Base-by-base conservation (phyloP, 2,888 invertebrate species). In the Hypena proboscidalis region DNA sequence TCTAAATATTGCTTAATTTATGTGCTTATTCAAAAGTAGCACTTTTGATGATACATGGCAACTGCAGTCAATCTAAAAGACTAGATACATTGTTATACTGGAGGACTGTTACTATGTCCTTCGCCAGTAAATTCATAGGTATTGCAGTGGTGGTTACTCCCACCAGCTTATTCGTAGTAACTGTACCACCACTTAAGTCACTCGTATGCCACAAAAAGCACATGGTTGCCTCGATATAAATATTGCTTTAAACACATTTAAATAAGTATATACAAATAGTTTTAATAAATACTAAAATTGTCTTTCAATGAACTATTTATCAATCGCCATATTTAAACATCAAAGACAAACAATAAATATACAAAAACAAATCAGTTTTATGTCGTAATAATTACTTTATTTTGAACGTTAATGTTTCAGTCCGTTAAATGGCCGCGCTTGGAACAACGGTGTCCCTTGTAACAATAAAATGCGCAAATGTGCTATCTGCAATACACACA, bases 381-480 rank as follows among this genome's bases (percentile, higher is more conserved):
- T 59, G 48, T 54, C 40, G 51, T 41, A 44, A 52, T 44, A 48
- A 57, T 48, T 66, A 57, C 40, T 54, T 62, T 36, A 61, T 52
- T 65, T 64, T 62, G 54, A 64, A 65, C 59, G 54, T 62, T 65
- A 61, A 45, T 58, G 45, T 54, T 65, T 64, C 66, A 64, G 64
- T 64, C 62, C 62, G 52, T 56, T 33, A 56, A 58, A 56, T 65
- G 65, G 65, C 62, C 65, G 65, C 55, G 40, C 52, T 46, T 53
- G 53, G 56, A 37, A 44, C 61, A 63, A 63, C 52, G 56, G 58
- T 64, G 55, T 64, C 42, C 37, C 37, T n/a, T 43, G 33, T 38
- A 58, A 58, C 47, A 61, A 65, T 58, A 58, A 64, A 58, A 55
- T 58, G 61, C 55, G 65, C 58, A 40, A 46, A 44, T 38, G 44